Evolutionary conservation across 1,140 invertebrate genomes (phyloP).

Genomic region (Calephelis virginiensis): DNA sequence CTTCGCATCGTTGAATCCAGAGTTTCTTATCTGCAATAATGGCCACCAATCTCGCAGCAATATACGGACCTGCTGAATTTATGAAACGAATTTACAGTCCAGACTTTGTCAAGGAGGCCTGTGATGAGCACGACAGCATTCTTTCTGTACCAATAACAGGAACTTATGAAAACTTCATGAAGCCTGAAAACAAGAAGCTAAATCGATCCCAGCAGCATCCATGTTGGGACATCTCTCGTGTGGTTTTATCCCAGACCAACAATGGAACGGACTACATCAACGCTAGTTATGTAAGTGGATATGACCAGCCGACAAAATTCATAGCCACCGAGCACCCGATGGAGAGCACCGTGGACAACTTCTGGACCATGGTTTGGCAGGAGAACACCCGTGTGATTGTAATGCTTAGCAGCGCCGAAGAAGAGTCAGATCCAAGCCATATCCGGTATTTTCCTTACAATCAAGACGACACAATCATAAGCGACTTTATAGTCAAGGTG

Average conservation of each 20-base stretch:
- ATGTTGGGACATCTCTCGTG: not conserved
- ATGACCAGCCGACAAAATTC: not conserved
- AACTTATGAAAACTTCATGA: not conserved
- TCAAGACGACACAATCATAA: not conserved
- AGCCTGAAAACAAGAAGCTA: not conserved
- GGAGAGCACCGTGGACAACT: not conserved
- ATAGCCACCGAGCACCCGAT: not conserved
- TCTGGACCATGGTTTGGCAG: conserved; percentile 1
- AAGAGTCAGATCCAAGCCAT: no score
- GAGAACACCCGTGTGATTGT: not conserved
- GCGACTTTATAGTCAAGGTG: not conserved
- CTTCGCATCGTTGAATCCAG: not conserved
- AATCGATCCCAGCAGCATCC: not conserved
- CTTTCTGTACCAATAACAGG: not conserved
- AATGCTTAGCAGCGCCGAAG: not conserved
- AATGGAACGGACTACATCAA: not conserved
- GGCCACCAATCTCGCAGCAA: not conserved
- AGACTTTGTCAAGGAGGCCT: not conserved
- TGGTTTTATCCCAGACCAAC: not conserved
- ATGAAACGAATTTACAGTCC: not conserved
- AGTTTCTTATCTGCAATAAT: not conserved
- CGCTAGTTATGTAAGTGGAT: not conserved
- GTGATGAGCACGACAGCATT: not conserved
- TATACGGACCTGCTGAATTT: not conserved
- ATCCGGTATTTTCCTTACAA: no score